Base-by-base conservation (phyloP, 2,888 invertebrate species). In the Tinea pellionella region DNA sequence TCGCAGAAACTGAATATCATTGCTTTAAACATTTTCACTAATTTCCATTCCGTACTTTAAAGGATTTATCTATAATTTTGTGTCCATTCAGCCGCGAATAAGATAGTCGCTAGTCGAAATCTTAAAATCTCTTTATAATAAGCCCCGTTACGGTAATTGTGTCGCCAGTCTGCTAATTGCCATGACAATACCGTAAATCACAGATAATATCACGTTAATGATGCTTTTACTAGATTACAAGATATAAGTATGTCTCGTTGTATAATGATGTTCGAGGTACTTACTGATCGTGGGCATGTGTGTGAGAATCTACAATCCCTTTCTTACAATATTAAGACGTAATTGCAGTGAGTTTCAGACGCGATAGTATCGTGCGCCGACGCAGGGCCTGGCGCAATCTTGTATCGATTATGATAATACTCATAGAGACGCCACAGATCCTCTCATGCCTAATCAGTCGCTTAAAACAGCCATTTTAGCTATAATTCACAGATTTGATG, bases 341-440 rank as follows among this genome's bases (percentile, higher is more conserved):
- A 80, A 82, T 80, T 81, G 79, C 72, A 70, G 68, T 69, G 68
- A 66, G 68, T 68, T 59, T 71, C 74, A 68, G 72, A 75, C 73
- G 74, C 73, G 71, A 69, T 73, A 71, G 71, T 69, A 64, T 65
- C 63, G 65, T 63, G 61, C 63, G 63, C 67, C 67, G 68, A 65
- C 66, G 66, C 68, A 62, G 55, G 15, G 64, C 63, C 64, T 62
- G 71, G 74, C 67, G 74, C 74, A 81, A 82, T 80, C 77, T 73
- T 72, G 75, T 74, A 77, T 76, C 73, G 77, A 80, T 78, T 80
- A 80, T 78, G 73, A 77, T 76, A 72, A 72, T 74, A 74, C 66
- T 67, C 64, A 65, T 64, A 64, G 62, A 67, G 66, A 68, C 74
- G 71, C 72, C 74, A 72, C 72, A 71, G 71, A 69, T 61, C 66